Percentiles rank a stretch among this genome's conserved stretches.
These are phyloP conservation scores for Montipora efflorescens DNA, from an alignment of 64 coral and sea anemone genomes.

Conservation along the genomic window DNA sequence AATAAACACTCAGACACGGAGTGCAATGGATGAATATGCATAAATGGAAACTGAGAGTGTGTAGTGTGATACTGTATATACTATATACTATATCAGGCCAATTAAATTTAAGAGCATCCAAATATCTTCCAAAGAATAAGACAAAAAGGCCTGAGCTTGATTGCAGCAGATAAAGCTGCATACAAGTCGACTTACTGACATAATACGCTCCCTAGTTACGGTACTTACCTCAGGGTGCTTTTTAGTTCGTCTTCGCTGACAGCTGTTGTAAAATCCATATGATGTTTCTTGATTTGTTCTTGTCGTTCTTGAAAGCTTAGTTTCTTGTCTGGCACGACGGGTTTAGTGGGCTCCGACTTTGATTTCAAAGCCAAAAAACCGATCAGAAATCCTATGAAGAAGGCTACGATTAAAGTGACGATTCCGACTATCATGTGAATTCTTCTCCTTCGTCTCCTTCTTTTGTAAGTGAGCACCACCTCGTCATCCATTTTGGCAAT, in stretches of 20 bases:
- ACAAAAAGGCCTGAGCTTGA: too few species aligned
- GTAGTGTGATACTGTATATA: too few species aligned
- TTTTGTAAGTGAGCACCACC: constrained; percentile 26
- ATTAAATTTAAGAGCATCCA: too few species aligned
- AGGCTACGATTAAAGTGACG: constrained; percentile 29
- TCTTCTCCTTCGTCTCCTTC: constrained; percentile 37
- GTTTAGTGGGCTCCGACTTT: background rate
- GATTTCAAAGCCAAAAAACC: constrained; percentile 57
- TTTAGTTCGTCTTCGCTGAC: constrained; percentile 40
- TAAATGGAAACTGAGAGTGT: too few species aligned
- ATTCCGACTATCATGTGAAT: constrained; percentile 52
- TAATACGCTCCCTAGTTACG: too few species aligned
- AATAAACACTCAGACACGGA: too few species aligned
- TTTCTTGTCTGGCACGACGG: background rate
- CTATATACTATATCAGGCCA: too few species aligned
- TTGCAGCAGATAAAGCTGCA: too few species aligned
- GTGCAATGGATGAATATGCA: too few species aligned
- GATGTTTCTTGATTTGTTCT: constrained; percentile 5
- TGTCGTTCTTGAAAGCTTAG: background rate
- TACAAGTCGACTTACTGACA: too few species aligned
- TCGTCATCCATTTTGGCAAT: constrained; percentile 10
- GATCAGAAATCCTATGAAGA: constrained; percentile 74
- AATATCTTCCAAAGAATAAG: too few species aligned
- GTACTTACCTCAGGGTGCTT: constrained; percentile 60
- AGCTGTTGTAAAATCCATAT: constrained; percentile 22